Conservation (phyloP, 2,797 vertebrate species). For the Tapera naevia region DNA sequence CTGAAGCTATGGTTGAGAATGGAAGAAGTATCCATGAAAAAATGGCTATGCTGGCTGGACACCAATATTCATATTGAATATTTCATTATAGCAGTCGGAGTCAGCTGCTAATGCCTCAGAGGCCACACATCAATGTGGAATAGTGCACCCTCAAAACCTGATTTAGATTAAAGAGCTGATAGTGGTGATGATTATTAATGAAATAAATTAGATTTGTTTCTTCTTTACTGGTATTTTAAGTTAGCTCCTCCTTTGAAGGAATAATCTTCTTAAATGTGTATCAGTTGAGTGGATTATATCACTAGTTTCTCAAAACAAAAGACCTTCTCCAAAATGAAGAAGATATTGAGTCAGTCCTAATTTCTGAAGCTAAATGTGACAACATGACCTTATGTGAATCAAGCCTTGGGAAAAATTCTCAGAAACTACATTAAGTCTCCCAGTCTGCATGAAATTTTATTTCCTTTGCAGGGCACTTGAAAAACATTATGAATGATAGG, state of each 20-base stretch:
- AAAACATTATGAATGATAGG: not conserved
- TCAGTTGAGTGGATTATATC: not conserved
- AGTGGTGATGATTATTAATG: not conserved
- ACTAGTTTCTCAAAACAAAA: not conserved
- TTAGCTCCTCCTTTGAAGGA: not conserved
- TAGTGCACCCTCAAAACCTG: not conserved
- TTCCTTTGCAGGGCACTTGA: not conserved
- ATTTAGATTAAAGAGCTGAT: not conserved
- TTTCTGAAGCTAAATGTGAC: not conserved
- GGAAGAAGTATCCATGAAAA: not conserved
- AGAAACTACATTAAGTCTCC: not conserved
- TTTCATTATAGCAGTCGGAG: not conserved
- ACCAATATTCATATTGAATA: not conserved
- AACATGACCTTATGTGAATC: not conserved
- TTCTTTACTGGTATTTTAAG: not conserved
- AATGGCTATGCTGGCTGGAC: accelerated
- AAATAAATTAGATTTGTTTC: not conserved
- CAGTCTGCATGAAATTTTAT: not conserved
- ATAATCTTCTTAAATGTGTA: not conserved
- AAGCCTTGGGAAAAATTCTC: not conserved
- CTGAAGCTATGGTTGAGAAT: not conserved
- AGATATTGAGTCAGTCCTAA: not conserved
- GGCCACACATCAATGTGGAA: not conserved
- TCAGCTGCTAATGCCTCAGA: not conserved
- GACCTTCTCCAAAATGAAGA: not conserved